These are phyloP conservation scores for Acanthoscelides obtectus DNA, from an alignment of 2,888 invertebrate genomes.

Conservation along the genomic window DNA sequence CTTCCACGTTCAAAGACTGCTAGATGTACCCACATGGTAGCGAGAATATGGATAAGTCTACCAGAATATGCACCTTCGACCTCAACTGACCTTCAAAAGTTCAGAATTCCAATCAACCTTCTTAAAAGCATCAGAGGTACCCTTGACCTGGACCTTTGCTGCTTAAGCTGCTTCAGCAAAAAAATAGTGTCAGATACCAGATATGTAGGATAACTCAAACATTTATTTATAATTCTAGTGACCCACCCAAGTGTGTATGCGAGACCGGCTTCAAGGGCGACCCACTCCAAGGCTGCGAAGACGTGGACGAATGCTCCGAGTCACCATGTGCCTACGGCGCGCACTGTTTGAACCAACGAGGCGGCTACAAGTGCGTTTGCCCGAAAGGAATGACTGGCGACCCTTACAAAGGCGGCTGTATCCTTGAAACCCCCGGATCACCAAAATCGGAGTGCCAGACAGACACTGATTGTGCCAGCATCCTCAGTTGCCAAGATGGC, in stretches of 20 bases:
- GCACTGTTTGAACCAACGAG: constrained; percentile 81
- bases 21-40: too few species aligned
- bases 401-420: constrained; percentile 79
- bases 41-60: too few species aligned
- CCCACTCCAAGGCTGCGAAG: constrained; percentile 76
- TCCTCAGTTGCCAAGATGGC: constrained; percentile 72
- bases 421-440: constrained; percentile 52
- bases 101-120: too few species aligned
- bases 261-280: constrained; percentile 82
- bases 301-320: constrained; percentile 81
- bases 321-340: constrained; percentile 86
- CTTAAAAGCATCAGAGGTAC: too few species aligned
- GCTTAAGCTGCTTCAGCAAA: too few species aligned
- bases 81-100: too few species aligned
- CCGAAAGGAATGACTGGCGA: constrained; percentile 80
- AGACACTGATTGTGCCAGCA: constrained; percentile 76
- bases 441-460: constrained; percentile 62
- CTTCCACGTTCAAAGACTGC: too few species aligned
- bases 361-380: constrained; percentile 81
- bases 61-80: too few species aligned
- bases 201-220: background rate
- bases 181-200: too few species aligned
- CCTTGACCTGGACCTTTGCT: too few species aligned
- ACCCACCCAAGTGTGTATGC: constrained; percentile 87
- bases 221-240: constrained; percentile 41